A percentile compares a stretch with the other conserved stretches of the same genome.
These are phyloP conservation scores for Notechis scutatus DNA, from an alignment of 2,113 vertebrate genomes.

Conservation along the genomic window DNA sequence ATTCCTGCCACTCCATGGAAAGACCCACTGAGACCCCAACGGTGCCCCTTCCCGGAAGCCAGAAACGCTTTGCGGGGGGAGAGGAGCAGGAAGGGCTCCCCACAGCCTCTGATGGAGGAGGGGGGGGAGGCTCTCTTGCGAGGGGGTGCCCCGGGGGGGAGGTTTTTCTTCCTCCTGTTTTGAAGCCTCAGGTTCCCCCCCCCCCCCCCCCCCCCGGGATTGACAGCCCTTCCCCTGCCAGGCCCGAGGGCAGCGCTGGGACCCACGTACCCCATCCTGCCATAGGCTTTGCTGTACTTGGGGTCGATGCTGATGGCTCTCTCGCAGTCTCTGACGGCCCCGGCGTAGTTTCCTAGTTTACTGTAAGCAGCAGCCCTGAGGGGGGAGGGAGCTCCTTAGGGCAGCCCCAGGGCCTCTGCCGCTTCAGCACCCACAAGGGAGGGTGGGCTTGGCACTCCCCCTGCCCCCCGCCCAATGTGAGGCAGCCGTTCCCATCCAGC, in stretches of 20 bases:
- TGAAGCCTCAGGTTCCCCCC: neutral
- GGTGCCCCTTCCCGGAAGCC: neutral
- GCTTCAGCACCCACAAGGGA: neutral
- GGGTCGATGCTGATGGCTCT: slow-evolving; percentile 90
- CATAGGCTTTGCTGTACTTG: slow-evolving; percentile 95
- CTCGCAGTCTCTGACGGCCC: slow-evolving; percentile 92
- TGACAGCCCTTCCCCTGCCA: neutral
- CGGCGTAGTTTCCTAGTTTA: slow-evolving; percentile 91
- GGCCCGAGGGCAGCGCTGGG: rapidly evolving
- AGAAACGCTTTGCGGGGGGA: neutral
- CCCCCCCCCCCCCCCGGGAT: neutral
- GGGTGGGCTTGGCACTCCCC: neutral
- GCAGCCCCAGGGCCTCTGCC: neutral
- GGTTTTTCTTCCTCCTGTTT: neutral
- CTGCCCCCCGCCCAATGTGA: neutral
- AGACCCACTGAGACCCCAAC: neutral
- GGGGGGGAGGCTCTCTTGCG: too few relatives aligned
- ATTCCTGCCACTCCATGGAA: neutral
- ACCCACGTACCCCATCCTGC: slow-evolving; percentile 87
- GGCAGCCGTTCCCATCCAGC: neutral
- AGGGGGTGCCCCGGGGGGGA: neutral
- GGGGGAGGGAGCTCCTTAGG: rapidly evolving
- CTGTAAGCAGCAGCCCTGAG: slow-evolving; percentile 91
- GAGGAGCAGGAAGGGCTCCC: neutral
- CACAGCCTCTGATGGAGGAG: rapidly evolving